Evolutionary conservation across 2,888 invertebrate species (phyloP), one percentile per base, ranked within the genome.

Genomic region (Ryuthela nishihirai): DNA sequence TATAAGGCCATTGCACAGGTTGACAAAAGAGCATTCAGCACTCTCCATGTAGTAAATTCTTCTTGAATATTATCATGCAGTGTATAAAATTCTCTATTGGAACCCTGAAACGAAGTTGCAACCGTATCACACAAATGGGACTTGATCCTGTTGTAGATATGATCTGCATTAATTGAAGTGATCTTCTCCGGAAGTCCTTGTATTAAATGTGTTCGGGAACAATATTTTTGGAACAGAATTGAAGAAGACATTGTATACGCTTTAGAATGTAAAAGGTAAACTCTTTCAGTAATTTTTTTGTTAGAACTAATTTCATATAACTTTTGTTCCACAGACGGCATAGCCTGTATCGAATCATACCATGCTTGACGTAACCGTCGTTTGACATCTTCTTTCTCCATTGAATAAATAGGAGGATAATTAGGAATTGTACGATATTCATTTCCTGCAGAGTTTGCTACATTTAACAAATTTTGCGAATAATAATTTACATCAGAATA

Each of bases 261-360:
- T 20, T 44, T 43, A 2, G 41, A 26, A 7, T 38, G 18, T 4
- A 36, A 20, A 6, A 35, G 18, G 4, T n/a, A n/a, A n/a, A n/a
- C 41, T 17, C 15, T 29, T 12, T 6, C 18, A 24, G 24, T 21
- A 29, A 48, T 49, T 18, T 35, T 42, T 21, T 54, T 45, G 9
- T 56, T 87, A 82, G 89, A 84, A 72, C 90, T 90, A 21, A 90
- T 70, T 67, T 85, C 87, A 46, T 88, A 82, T 67, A 88, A 79
- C 71, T 92, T 92, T 72, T 89, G 88, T 75, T 92, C 91, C 0
- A 89, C 81, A 0, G 88, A 88, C 53, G 82, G 79, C 10, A 85
- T 69, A 1, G 77, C 72, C 71, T 80, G 79, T 12, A 90, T 81
- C 69, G 81, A 78, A 15, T 83, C 77, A 68, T 83, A 76, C 72